Evolutionary conservation across 92 coral and sea anemone genomes (phyloP).

Genomic region (Galaxea fascicularis): DNA sequence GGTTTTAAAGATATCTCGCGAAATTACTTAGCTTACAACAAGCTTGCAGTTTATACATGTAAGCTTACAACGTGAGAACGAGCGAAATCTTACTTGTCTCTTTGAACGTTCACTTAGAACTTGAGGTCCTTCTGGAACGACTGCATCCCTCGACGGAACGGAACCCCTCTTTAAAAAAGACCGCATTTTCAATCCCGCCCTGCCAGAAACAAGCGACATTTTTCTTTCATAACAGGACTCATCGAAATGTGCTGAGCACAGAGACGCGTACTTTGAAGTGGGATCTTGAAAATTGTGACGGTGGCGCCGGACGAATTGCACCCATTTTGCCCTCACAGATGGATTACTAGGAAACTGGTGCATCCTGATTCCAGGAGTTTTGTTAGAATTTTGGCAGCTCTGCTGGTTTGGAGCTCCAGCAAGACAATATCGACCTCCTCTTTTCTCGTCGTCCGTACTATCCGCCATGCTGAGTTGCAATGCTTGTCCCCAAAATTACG

Average conservation of each 20-base stretch:
- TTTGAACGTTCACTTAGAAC: conserved; percentile 31
- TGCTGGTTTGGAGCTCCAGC: conserved; percentile 63
- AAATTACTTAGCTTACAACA: background rate
- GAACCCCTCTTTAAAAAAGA: background rate
- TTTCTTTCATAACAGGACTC: conserved; percentile 28
- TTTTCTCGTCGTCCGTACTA: background rate
- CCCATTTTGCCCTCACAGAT: conserved; percentile 27
- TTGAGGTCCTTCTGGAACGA: conserved; percentile 5
- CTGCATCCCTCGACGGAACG: conserved; percentile 20
- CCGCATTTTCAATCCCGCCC: background rate
- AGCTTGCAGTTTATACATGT: background rate
- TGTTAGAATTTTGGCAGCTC: conserved; percentile 51
- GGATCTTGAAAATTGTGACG: conserved; percentile 42
- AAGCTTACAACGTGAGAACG: background rate
- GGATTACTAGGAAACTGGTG: conserved; percentile 37
- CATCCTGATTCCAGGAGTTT: conserved; percentile 13
- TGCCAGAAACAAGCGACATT: background rate
- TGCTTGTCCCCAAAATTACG: background rate
- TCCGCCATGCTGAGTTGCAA: background rate
- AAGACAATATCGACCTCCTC: conserved; percentile 59
- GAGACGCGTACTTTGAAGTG: conserved; percentile 22
- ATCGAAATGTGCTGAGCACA: conserved; percentile 18
- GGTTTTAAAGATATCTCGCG: background rate
- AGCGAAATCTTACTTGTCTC: conserved; percentile 38
- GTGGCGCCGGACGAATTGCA: conserved; percentile 46